A percentile compares a stretch with the other conserved stretches of the same genome.
These are phyloP conservation scores for Bombus superbus DNA, from an alignment of 1,140 invertebrate species.

Conservation along the genomic window DNA sequence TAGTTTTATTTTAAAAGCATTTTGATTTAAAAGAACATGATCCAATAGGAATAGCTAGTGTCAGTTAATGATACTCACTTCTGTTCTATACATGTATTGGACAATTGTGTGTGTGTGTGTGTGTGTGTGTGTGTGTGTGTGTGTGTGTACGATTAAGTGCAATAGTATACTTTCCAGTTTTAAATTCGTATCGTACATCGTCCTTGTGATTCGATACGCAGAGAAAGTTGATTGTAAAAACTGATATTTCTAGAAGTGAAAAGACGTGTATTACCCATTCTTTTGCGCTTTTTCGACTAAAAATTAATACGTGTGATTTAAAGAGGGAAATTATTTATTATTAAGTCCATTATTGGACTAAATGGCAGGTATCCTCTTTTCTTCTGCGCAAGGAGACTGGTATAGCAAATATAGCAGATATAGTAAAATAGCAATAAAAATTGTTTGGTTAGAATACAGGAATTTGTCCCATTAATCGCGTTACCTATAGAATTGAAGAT, in stretches of 20 bases:
- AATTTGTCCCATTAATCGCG: too few species aligned
- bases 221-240: constrained; percentile 31
- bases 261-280: background rate
- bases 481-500: too few species aligned
- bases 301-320: background rate
- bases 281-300: background rate
- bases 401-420: too few species aligned
- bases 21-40: too few species aligned
- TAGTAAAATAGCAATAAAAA: too few species aligned
- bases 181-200: background rate
- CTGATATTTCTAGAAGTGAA: constrained; percentile 15
- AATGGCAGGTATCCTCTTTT: too few species aligned
- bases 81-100: background rate
- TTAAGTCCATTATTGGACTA: too few species aligned
- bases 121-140: background rate
- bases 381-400: too few species aligned
- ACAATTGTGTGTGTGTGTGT: background rate
- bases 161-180: background rate
- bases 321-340: background rate
- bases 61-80: too few species aligned
- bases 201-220: constrained; percentile 7
- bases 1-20: too few species aligned
- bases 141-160: background rate
- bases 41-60: too few species aligned
- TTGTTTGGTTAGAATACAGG: too few species aligned